Conservation (phyloP, 2,797 vertebrate genomes). For the Oreochromis mossambicus region DNA sequence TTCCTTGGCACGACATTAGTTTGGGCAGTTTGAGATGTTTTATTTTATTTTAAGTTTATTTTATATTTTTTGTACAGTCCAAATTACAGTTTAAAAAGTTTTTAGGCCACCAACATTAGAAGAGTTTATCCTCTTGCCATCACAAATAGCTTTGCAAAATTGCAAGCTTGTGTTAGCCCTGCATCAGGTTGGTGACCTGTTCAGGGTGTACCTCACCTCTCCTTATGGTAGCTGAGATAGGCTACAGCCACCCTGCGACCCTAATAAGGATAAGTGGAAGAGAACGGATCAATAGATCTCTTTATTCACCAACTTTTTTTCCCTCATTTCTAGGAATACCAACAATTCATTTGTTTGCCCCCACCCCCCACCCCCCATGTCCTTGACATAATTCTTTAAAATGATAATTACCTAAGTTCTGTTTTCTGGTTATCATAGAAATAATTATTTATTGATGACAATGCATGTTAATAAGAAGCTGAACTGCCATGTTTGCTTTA, state of each 20-base stretch:
- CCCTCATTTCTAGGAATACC: not conserved
- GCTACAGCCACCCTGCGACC: not conserved
- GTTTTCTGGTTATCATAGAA: too few relatives aligned
- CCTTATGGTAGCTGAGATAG: not conserved
- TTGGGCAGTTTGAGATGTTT: not conserved
- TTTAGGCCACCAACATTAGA: not conserved
- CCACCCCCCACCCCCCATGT: too few relatives aligned
- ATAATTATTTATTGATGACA: too few relatives aligned
- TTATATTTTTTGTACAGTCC: not conserved
- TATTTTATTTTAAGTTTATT: not conserved
- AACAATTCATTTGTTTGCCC: too few relatives aligned
- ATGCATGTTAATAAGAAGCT: too few relatives aligned
- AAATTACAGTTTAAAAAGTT: not conserved
- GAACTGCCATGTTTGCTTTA: too few relatives aligned
- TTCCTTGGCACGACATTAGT: not conserved
- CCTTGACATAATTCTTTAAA: too few relatives aligned
- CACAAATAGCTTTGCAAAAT: not conserved
- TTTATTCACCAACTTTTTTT: accelerated
- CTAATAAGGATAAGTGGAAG: not conserved
- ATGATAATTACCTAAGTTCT: too few relatives aligned
- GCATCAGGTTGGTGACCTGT: not conserved
- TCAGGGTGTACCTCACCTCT: not conserved
- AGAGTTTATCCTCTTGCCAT: not conserved
- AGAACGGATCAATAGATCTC: not conserved
- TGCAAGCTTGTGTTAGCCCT: not conserved